Evolutionary conservation across 2,113 vertebrate species (phyloP).

Genomic region (Alectura lathami): DNA sequence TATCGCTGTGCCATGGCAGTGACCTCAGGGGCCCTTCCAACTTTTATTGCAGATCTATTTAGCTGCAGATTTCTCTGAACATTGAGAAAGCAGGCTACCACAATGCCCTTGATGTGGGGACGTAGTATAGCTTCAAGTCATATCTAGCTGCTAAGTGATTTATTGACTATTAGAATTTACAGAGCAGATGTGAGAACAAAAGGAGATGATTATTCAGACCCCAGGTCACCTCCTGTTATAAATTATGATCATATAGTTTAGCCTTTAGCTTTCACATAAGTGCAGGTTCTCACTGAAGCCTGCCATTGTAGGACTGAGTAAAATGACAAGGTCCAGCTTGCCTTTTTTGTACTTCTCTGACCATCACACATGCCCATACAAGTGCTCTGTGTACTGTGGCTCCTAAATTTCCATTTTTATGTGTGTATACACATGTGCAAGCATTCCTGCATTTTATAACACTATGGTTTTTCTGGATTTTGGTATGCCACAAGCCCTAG

Average conservation of each 20-base stretch:
- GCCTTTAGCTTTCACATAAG: background rate
- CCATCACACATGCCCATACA: background rate
- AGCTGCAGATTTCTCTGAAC: background rate
- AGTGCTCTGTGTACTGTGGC: background rate
- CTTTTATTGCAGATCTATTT: background rate
- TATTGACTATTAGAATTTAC: background rate
- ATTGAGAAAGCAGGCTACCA: background rate
- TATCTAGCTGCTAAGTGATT: background rate
- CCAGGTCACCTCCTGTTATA: background rate
- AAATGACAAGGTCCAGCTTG: background rate
- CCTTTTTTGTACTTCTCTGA: background rate
- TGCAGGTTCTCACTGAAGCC: background rate
- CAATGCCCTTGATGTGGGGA: background rate
- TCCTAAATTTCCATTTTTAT: background rate
- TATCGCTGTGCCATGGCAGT: accelerated
- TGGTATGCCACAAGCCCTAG: background rate
- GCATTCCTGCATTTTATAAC: background rate
- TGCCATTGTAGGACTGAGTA: background rate
- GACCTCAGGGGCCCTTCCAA: background rate
- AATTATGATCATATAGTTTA: background rate
- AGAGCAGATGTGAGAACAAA: background rate
- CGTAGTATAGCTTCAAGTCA: background rate
- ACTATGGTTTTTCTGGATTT: background rate
- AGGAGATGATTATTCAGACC: background rate
- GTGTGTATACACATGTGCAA: background rate